Base-by-base conservation (phyloP, 1,140 invertebrate species). In the Thaumatotibia leucotreta region DNA sequence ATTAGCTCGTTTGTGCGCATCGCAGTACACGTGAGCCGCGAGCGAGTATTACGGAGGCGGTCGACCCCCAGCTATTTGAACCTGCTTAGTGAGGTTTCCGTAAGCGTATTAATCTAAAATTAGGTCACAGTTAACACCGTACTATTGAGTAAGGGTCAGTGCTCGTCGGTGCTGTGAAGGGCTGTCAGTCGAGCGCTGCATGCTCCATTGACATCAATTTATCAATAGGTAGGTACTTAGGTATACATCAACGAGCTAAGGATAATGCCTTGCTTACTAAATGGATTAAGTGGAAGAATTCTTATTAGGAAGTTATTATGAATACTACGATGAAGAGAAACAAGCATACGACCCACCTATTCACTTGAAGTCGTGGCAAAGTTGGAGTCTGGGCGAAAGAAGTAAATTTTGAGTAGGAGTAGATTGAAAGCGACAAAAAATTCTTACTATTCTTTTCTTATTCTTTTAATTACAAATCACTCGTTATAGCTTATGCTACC, bases 31-130 rank as follows among this genome's bases (percentile, higher is more conserved):
- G n/a, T 77, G 58, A 69, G 73, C 58, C 67, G 72, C 73, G 68
- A n/a, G 39, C 35, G 35, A 39, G 35, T 45, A 45, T 45, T 45
- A 45, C 39, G 39, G 39, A 77, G 72, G 71, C 75, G 83, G 73
- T 76, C 79, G 82, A 81, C 75, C 81, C 77, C 76, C 70, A 82
- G 83, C 84, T 75, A 84, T 87, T 87, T 78, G 84, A 85, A 86
- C 84, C 80, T 78, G 83, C 83, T 87, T 88, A 85, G 86, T 91
- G 86, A 89, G 88, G 88, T 88, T 91, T 91, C 88, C 83, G 84
- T 90, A 90, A 89, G 82, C 82, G 85, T 83, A 91, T 91, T 88
- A 89, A 89, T 89, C 80, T 83, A 77, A 83, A 91, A 91, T 91
- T 91, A 84, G 88, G 88, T 91, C 86, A 79, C 82, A 84, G 80